A percentile compares a stretch with the other conserved stretches of the same genome.
phyloP scores from a whole-genome alignment of 2,113 vertebrate species.

The Sinocyclocheilus maitianheensis region DNA sequence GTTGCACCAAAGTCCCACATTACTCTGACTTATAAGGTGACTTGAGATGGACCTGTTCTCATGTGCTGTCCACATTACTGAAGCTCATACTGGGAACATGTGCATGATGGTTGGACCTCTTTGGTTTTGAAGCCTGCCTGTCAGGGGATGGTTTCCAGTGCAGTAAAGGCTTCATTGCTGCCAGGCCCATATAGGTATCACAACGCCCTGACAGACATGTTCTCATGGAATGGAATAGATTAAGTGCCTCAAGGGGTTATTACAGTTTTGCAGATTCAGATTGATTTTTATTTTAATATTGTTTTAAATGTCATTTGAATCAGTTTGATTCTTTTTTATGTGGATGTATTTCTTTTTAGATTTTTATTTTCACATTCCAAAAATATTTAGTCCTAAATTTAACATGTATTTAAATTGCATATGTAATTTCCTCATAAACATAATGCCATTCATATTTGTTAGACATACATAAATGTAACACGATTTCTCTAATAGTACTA shows the following conservation, averaged over 20 bases:
- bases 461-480: no score
- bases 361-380: not conserved
- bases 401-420: no score
- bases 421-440: no score
- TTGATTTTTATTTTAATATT: not conserved
- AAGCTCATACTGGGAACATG: slow-evolving; percentile 25
- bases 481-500: no score
- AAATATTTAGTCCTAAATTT: no score
- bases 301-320: not conserved
- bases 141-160: slow-evolving; percentile 64
- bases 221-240: slow-evolving; percentile 65
- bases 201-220: slow-evolving; percentile 64
- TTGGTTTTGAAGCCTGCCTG: slow-evolving; percentile 41
- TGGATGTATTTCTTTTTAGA: not conserved
- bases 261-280: not conserved
- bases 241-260: slow-evolving; percentile 49
- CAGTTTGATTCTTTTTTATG: not conserved
- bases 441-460: no score
- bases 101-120: slow-evolving; percentile 45
- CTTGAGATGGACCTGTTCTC: slow-evolving; percentile 69
- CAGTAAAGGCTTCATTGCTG: slow-evolving; percentile 61
- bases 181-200: slow-evolving; percentile 60
- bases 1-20: slow-evolving; percentile 74
- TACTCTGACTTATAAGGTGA: slow-evolving; percentile 78
- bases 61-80: slow-evolving; percentile 60